Evolutionary conservation across 2,113 vertebrate genomes (phyloP).

Genomic region (Aramus guarauna): DNA sequence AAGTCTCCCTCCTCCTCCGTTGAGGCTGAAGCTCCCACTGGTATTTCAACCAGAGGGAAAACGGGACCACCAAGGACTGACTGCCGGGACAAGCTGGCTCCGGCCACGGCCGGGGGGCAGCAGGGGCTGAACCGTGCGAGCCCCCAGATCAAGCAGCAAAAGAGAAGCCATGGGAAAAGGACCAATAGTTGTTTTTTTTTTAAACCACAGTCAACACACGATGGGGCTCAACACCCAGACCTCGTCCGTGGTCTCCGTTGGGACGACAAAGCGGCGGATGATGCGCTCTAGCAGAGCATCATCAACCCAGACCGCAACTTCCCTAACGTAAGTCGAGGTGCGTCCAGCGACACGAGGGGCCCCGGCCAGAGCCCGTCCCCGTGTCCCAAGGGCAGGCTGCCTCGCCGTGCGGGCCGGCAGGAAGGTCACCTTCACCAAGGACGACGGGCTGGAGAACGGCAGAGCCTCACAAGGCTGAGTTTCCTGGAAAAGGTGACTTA

Average conservation of each 20-base stretch:
- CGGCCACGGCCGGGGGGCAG: not conserved
- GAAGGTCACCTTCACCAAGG: not conserved
- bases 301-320: rapidly evolving
- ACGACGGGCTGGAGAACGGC: not conserved
- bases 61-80: not conserved
- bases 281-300: not conserved
- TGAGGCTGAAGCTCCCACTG: not conserved
- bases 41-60: not conserved
- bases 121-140: rapidly evolving
- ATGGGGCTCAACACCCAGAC: too few relatives aligned
- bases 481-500: not conserved
- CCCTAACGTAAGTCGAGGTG: rapidly evolving
- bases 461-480: not conserved
- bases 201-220: not conserved
- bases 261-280: rapidly evolving
- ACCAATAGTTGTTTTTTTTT: not conserved
- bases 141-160: not conserved
- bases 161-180: not conserved
- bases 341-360: rapidly evolving
- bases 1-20: not conserved
- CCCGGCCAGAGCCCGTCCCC: not conserved
- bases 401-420: not conserved
- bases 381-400: not conserved
- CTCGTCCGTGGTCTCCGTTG: rapidly evolving
- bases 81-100: rapidly evolving